Evolutionary conservation across 2,888 invertebrate genomes (phyloP), one percentile per base, ranked within the genome.

Genomic region (Anthophora plumipes): DNA sequence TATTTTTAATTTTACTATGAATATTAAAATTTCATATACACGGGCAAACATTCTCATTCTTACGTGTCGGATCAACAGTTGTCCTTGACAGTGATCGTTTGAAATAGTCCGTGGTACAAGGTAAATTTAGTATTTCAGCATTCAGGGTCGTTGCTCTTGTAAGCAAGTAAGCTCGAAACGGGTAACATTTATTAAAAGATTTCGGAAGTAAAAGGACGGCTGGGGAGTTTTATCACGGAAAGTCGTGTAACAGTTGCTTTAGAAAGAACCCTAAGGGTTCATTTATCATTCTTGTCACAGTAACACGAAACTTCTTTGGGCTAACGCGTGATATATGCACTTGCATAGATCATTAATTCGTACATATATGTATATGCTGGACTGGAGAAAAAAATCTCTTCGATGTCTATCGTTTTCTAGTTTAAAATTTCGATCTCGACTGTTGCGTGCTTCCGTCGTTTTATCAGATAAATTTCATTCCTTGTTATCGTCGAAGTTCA

Each of bases 271-370:
- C n/a, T 6, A 0, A 52, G 66, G 9, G 39, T 57, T 69, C 77
- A 57, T 77, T 80, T 72, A 50, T 80, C 80, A 80, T 69, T 59
- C 80, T 37, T n/a, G 61, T 80, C 80, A 66, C 64, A 31, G 37
- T 8, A 57, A 54, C 50, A 20, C 46, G 50, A 66, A 71, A 71
- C 50, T 72, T 68, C 41, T 43, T 12, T 17, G 22, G 4, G 17
- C 55, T 57, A 46, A 55, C 68, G 25, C 55, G 48, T 52, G 54
- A 60, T 46, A 31, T 73, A 72, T 72, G 25, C 43, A 31, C 50
- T 22, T 39, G 41, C 1, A 39, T 74, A 25, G n/a, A 22, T 76
- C 52, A 48, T 57, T 61, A 60, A 25, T 57, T 43, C 25, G 25
- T 50, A 22, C 3, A n/a, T n/a, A n/a, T n/a, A n/a, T n/a, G n/a